These are phyloP conservation scores for Melipona beecheii DNA, from an alignment of 2,888 invertebrate genomes.

Conservation along the genomic window DNA sequence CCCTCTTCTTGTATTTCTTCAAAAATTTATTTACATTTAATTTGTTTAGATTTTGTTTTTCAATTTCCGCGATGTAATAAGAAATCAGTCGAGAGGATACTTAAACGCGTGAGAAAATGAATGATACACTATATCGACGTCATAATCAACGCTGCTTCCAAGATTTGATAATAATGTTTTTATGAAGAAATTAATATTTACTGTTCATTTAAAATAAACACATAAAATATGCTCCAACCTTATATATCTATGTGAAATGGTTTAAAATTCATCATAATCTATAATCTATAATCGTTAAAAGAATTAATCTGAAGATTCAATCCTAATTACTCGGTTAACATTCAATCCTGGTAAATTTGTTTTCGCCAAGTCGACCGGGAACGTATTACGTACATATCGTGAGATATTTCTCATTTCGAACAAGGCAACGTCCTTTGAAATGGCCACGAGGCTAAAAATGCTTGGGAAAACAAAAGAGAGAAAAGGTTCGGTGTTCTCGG, in stretches of 20 bases:
- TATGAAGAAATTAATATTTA: neutral
- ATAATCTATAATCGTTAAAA: neutral
- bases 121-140: slow-evolving; percentile 9
- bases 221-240: neutral
- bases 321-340: neutral
- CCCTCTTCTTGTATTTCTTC: neutral
- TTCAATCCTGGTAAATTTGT: neutral
- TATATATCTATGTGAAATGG: neutral
- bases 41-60: neutral
- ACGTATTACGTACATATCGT: neutral
- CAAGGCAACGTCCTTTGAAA: slow-evolving; percentile 6
- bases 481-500: neutral
- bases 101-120: slow-evolving; percentile 5
- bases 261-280: neutral
- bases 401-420: neutral
- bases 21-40: neutral
- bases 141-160: neutral
- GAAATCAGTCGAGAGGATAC: neutral
- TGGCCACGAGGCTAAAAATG: neutral
- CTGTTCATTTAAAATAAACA: neutral
- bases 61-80: neutral
- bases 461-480: slow-evolving; percentile 4
- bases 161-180: slow-evolving; percentile 11
- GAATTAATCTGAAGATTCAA: neutral
- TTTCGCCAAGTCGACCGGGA: neutral